These are phyloP conservation scores for Hylia prasina DNA, from an alignment of 2,113 vertebrate species.

Conservation along the genomic window DNA sequence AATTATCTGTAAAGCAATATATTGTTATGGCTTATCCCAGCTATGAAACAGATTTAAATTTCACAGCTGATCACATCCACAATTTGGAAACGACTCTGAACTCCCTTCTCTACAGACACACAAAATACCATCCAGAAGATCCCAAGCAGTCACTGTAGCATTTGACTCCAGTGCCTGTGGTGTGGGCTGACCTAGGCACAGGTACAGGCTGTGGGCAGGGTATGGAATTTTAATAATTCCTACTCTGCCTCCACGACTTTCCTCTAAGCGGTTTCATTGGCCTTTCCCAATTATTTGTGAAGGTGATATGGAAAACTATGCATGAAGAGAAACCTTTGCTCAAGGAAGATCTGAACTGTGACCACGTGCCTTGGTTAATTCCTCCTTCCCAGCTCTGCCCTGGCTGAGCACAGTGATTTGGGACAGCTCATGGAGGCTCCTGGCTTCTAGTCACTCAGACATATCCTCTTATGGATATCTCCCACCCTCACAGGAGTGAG, in stretches of 20 bases:
- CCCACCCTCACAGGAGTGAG: not conserved
- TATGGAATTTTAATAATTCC: not conserved
- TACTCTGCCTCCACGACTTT: not conserved
- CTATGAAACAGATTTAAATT: not conserved
- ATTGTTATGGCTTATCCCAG: not conserved
- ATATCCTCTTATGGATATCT: not conserved
- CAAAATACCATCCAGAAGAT: not conserved
- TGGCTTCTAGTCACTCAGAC: not conserved
- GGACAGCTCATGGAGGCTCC: not conserved
- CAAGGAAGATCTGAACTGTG: not conserved
- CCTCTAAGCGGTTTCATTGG: not conserved
- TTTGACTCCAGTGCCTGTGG: not conserved
- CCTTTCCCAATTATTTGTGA: not conserved
- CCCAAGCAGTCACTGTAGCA: not conserved
- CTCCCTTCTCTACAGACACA: not conserved
- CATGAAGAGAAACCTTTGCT: not conserved
- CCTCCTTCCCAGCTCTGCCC: not conserved
- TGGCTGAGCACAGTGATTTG: too few relatives aligned
- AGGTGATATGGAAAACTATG: not conserved
- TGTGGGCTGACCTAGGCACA: not conserved
- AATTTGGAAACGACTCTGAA: not conserved
- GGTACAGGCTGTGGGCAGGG: not conserved
- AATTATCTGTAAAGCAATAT: not conserved
- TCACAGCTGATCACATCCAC: not conserved
- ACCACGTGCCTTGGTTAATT: rapidly evolving